These are phyloP conservation scores for Ibycter americanus DNA, from an alignment of 2,797 vertebrate genomes.

Conservation along the genomic window DNA sequence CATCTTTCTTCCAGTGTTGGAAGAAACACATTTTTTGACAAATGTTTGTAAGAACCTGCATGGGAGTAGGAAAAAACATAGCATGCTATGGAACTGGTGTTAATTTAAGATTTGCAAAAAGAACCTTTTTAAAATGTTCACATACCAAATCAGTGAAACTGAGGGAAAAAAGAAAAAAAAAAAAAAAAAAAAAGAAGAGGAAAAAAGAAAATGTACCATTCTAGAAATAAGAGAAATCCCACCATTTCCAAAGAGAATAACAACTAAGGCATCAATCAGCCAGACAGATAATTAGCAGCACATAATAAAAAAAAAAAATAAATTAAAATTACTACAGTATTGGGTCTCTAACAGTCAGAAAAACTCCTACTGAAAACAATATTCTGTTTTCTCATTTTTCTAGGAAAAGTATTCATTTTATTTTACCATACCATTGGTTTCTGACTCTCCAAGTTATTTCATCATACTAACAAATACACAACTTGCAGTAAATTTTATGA, in stretches of 20 bases:
- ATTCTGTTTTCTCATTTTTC: rapidly evolving
- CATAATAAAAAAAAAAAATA: neutral
- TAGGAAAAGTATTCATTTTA: neutral
- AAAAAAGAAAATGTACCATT: neutral
- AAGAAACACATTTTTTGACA: neutral
- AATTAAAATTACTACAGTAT: neutral
- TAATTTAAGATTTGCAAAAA: neutral
- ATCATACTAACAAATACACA: neutral
- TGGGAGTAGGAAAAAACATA: neutral
- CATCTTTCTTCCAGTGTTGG: neutral
- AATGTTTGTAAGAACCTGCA: neutral
- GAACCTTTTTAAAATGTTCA: neutral
- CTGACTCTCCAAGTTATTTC: neutral
- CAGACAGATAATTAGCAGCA: neutral
- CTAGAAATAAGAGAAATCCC: neutral
- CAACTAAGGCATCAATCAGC: neutral
- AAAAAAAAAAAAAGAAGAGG: neutral
- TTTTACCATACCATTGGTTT: neutral
- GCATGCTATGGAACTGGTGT: neutral
- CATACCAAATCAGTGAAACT: neutral
- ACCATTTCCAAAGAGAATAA: neutral
- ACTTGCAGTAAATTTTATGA: neutral
- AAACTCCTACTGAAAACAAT: neutral
- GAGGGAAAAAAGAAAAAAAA: rapidly evolving
- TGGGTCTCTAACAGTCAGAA: neutral